Base-by-base conservation (phyloP, 2,888 invertebrate species). In the Agonopterix arenella region DNA sequence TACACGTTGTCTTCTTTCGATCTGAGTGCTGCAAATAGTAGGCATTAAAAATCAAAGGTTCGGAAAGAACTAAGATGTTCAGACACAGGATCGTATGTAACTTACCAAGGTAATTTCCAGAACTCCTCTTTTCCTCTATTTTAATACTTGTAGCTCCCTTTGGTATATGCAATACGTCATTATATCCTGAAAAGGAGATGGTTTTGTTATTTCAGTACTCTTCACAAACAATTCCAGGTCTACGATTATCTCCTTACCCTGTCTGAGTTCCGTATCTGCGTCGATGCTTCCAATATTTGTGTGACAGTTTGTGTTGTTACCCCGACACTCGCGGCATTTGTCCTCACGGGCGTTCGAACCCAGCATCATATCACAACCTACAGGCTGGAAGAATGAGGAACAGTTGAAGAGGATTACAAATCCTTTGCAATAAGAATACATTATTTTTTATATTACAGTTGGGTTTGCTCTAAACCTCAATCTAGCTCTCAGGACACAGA, bases 331-430 rank as follows among this genome's bases (percentile, higher is more conserved):
- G 42, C 97, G 92, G 73, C 98, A 98, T 64, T 95, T 94, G 82
- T 98, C 98, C 82, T 97, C 97, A 61, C 92, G 91, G 8, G 94
- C 93, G 49, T 91, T 86, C 4, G 98, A 98, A 9, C 98, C 98
- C 66, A 98, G 88, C 93, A 97, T 94, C 92, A 94, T 94, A 81
- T 98, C 98, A 77, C 98, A 98, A 51, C 98, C 98, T 43, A 98
- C 96, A 8, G 95, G 93, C 95, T 96, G 68, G 28, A 28, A 28
- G 28, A 28, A 28, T 28, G 28, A 28, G 7, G 28, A 28, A 7
- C 28, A 28, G 28, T 28, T 28, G 5, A 28, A 28, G 28, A 28
- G 5, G 28, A 28, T 4, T 28, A 28, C 28, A 28, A 28, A 28
- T 28, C 7, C 28, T 1, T 5, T 28, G 28, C 28, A 28, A 28